Base-by-base conservation (phyloP, 2,797 vertebrate species). In the Acanthornis magna region DNA sequence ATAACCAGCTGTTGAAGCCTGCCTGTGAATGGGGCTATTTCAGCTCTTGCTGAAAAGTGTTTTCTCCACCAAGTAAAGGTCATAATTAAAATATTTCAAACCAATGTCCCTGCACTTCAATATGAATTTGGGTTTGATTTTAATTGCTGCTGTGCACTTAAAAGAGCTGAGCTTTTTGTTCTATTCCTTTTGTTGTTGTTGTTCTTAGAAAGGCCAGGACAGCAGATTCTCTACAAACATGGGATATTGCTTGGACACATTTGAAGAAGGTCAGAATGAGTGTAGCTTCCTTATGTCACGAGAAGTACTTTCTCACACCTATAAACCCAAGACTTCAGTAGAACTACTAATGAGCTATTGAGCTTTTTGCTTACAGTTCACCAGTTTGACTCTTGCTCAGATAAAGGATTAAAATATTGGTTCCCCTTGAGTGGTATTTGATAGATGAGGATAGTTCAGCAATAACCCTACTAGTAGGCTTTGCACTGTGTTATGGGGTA, bases 1-100 rank as follows among this genome's bases (percentile, higher is more conserved):
- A 53, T 8, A 80, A 62, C 9, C 45, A 89, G 32, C 3, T 80
- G 26, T 61, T 61, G 63, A 80, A 71, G 38, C 17, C 57, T 71
- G 27, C 13, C 27, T 32, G 7, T 36, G 19, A 90, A 51, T 50
- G 27, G 8, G 21, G 7, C 1, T 2, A 57, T 36, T 92, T 85
- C n/a, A 54, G 40, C 26, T 76, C 67, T 75, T 36, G 9, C n/a
- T 92, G 10, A 29, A 13, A 74, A 45, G 19, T 13, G 5, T 57
- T 84, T 63, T 57, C 29, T 50, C 53, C 14, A 77, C 11, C 32
- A 93, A 54, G 6, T 11, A 83, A 89, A 85, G 29, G 38, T 54
- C 51, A 75, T 18, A 61, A 88, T 48, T 63, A 51, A 92, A 93
- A 79, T 85, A 91, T 32, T 92, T 91, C 54, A 85, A 70, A 89